These are phyloP conservation scores for Rhaphigaster nebulosa DNA, from an alignment of 2,888 invertebrate genomes.

Conservation along the genomic window DNA sequence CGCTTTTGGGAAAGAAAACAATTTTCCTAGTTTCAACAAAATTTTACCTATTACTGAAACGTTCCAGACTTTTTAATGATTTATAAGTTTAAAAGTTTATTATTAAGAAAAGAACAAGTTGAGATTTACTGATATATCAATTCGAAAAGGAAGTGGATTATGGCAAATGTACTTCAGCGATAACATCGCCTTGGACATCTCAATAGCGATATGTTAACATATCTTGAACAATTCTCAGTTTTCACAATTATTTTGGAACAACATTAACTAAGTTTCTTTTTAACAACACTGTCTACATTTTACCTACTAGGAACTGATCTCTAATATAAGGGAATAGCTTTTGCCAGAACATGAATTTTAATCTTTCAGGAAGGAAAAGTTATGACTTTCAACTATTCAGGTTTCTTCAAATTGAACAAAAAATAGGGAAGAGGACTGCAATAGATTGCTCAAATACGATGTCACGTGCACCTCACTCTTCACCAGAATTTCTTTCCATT, in stretches of 20 bases:
- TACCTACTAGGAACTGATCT: neutral
- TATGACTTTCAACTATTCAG: neutral
- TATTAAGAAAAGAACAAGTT: neutral
- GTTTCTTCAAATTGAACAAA: neutral
- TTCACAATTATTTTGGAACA: neutral
- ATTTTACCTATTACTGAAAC: neutral
- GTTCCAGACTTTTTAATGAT: neutral
- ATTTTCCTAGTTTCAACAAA: neutral
- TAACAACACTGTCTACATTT: neutral
- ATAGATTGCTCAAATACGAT: neutral
- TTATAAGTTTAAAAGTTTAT: neutral
- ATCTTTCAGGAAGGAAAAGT: neutral
- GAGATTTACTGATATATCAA: neutral
- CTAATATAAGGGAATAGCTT: neutral
- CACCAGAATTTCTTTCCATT: neutral
- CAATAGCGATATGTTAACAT: neutral
- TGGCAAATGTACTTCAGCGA: neutral
- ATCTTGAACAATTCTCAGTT: neutral
- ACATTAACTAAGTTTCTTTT: neutral
- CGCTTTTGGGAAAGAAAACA: neutral
- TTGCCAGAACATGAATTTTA: too few relatives aligned
- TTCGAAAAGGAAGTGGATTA: too few relatives aligned
- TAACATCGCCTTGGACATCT: neutral
- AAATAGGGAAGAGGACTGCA: neutral
- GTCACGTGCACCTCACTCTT: neutral